Evolutionary conservation across 2,797 vertebrate genomes (phyloP), one percentile per base, ranked within the genome.

Genomic region (Cyclopterus lumpus): DNA sequence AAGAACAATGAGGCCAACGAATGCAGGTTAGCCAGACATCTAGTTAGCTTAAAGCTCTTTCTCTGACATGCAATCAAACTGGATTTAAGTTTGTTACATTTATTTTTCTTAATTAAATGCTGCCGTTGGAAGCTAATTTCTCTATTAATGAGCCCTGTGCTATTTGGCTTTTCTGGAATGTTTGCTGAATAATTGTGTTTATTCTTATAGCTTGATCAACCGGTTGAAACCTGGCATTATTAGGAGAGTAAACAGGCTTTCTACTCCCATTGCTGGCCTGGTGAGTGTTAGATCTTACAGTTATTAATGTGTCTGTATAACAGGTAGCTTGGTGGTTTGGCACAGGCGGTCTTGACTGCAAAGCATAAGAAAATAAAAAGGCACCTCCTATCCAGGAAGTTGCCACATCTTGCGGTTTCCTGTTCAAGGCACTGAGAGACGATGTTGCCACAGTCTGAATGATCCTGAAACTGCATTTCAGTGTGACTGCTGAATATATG

Each of bases 181-280:
- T 66, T 62, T 62, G 5, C 6, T 67, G 49, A 20, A 9, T 70
- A 10, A 70, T 42, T 10, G 44, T 54, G 0, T 80, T 62, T 24
- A 2, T 59, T 67, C 20, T 46, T 24, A 83, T 81, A 99, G 98
- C 89, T 93, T 99, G 84, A 95, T 99, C 89, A 99, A 99, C 93
- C 95, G 96, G 88, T 95, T 99, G 88, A 99, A 97, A 85, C 97
- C 97, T 40, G 96, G 97, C 6, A 88, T 97, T 42, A 78, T 98
- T 86, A 99, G 95, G 92, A 96, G 96, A 86, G 93, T 98, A 42
- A 99, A 99, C 92, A 94, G 94, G 60, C 92, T 97, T 67, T 96
- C 97, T 60, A 99, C 98, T 81, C 97, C 98, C 60, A 99, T 99
- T 42, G 98, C 97, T 89, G 97, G 97, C 40, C 94, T 99, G 96